Evolutionary conservation across 2,797 vertebrate species (phyloP).

Genomic region (Chelon auratus): DNA sequence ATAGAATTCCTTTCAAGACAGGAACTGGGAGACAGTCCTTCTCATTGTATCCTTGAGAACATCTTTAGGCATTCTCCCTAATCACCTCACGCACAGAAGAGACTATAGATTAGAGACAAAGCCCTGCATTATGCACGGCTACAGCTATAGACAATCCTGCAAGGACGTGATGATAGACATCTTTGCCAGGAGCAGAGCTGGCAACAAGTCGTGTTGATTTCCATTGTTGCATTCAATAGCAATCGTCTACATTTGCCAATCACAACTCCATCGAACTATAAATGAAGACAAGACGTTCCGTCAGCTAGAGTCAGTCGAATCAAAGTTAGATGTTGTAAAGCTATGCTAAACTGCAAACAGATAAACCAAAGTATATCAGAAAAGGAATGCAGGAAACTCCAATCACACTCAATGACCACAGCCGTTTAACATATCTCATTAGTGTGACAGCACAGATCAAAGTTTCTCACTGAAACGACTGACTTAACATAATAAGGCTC

Average conservation of each 20-base stretch:
- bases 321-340: not conserved
- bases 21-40: constrained; percentile 31
- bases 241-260: too few species aligned
- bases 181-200: not conserved
- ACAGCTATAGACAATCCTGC: not conserved
- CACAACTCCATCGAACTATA: not conserved
- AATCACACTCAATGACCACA: not conserved
- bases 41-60: constrained; percentile 38
- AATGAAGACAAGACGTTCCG: not conserved
- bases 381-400: constrained; percentile 10
- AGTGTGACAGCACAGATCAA: constrained; percentile 21
- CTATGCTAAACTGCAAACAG: not conserved
- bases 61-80: constrained; percentile 32
- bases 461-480: constrained; percentile 14
- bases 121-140: constrained; percentile 26
- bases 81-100: constrained; percentile 23
- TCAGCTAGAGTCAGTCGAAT: not conserved
- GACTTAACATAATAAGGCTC: not conserved
- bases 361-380: too few species aligned
- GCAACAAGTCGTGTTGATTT: too few species aligned
- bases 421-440: constrained; percentile 4
- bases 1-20: constrained; percentile 27
- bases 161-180: constrained; percentile 5
- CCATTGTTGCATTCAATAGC: too few species aligned
- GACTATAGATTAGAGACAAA: constrained; percentile 34